Conservation (phyloP, 2,113 vertebrate species). For the Choloepus hoffmanni region DNA sequence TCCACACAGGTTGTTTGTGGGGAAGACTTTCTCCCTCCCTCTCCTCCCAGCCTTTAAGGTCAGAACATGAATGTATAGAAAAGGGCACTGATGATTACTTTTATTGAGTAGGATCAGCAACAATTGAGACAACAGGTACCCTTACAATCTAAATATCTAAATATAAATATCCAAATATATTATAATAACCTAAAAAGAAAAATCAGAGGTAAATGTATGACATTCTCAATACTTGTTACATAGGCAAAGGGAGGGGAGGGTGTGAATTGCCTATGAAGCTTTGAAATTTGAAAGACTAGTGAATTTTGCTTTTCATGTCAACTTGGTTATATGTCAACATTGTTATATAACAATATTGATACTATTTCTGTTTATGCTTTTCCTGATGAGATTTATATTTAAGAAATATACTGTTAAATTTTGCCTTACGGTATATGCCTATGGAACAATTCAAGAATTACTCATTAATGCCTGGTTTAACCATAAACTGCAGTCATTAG, state of each 20-base stretch:
- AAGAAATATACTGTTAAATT: conserved; percentile 13
- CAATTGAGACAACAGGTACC: not conserved
- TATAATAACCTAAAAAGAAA: not conserved
- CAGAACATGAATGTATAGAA: not conserved
- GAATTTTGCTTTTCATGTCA: not conserved
- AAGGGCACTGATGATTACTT: not conserved
- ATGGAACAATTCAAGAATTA: not conserved
- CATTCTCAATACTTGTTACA: not conserved
- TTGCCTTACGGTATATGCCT: not conserved
- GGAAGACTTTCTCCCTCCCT: not conserved
- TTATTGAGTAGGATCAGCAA: not conserved
- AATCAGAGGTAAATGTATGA: not conserved
- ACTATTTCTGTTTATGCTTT: not conserved
- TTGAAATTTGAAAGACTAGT: not conserved
- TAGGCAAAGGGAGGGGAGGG: not conserved
- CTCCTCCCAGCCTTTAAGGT: not conserved
- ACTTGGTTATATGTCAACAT: not conserved
- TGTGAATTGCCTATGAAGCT: not conserved
- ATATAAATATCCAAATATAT: not conserved
- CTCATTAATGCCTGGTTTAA: not conserved
- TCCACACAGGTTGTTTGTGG: not conserved
- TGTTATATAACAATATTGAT: not conserved
- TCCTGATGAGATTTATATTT: not conserved
- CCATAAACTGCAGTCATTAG: not conserved
- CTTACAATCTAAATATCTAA: not conserved